Base-by-base conservation (phyloP, 2,888 invertebrate species). In the Mechanitis mazaeus region DNA sequence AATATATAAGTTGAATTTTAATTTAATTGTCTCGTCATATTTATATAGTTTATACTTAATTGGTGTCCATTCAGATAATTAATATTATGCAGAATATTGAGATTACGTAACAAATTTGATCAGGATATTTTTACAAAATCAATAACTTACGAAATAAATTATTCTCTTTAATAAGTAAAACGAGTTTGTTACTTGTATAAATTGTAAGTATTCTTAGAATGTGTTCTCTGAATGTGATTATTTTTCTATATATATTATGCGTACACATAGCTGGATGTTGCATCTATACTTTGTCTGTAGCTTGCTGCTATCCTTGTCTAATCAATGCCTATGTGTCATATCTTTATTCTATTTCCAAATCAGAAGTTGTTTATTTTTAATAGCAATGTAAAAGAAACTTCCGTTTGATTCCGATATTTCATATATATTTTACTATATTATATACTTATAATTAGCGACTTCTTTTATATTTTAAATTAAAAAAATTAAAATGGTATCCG, bases 301-400 rank as follows among this genome's bases (percentile, higher is more conserved):
- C 3, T 50, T 47, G n/a, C n/a, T 50, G 50, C 50, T 50, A 50
- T 50, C 50, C 50, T 50, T 50, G 50, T 50, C 50, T 42, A 42
- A 42, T 50, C 50, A 50, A 50, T 50, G 50, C 50, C 50, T 50
- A 50, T 50, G 50, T 50, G 50, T 50, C 50, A 50, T 50, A 50
- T 50, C 50, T 50, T 50, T 50, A 50, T 50, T 50, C 50, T 50
- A 50, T 50, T 50, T 50, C 31, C n/a, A 50, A 50, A 50, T 31
- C 50, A 31, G 50, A 50, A 28, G 50, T 42, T 42, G 42, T 50
- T 50, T 50, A 31, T 31, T 50, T 50, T 50, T 50, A 50, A 50
- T 50, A 31, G 50, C 50, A 31, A 31, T 50, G 50, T 50, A 50
- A 50, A 50, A 50, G 42, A 7, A 50, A 50, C 50, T 50, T 50